Base-by-base conservation (phyloP, 2,888 invertebrate species). In the Nomada lathburiana region DNA sequence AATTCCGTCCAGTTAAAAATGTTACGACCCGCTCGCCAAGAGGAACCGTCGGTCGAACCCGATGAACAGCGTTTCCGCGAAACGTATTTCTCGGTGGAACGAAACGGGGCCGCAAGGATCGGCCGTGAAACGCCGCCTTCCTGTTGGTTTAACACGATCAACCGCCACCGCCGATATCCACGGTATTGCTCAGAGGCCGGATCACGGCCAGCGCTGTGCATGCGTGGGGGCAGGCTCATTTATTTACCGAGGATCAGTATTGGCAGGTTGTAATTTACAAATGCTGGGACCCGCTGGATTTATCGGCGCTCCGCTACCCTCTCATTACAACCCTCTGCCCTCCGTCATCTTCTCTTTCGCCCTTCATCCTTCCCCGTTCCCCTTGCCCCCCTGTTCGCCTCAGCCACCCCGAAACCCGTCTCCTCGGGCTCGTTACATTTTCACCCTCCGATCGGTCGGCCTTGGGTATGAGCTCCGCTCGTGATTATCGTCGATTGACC, bases 181-280 rank as follows among this genome's bases (percentile, higher is more conserved):
- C 83, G 87, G 85, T 83, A 87, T 88, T 85, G 87, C 83, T 86
- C 88, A 70, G 75, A 85, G 85, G 63, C 71, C 81, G 80, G 88
- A 84, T 79, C 86, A 85, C 82, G 86, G 74, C 82, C 76, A 65
- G 79, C 71, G 78, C 84, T 80, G 86, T 89, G 90, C 89, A 91
- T 91, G 89, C 91, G 91, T 91, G 90, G 91, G 90, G 90, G 90
- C 91, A 90, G 84, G 90, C 92, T 91, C 92, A 92, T 92, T 92
- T 92, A 92, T 92, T 92, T 91, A 90, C 90, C 90, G 91, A 89
- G 92, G 90, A 92, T 91, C 90, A 91, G 91, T 91, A 92, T 92
- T 92, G 92, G 91, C 93, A 94, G 93, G 93, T 92, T 94, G 92
- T 93, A 94, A 94, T 94, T 94, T 94, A 93, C 93, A 93, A 94